Percentiles rank a stretch among this genome's conserved stretches.
These are phyloP conservation scores for Chamaea fasciata DNA, from an alignment of 2,113 vertebrate species.

Conservation along the genomic window DNA sequence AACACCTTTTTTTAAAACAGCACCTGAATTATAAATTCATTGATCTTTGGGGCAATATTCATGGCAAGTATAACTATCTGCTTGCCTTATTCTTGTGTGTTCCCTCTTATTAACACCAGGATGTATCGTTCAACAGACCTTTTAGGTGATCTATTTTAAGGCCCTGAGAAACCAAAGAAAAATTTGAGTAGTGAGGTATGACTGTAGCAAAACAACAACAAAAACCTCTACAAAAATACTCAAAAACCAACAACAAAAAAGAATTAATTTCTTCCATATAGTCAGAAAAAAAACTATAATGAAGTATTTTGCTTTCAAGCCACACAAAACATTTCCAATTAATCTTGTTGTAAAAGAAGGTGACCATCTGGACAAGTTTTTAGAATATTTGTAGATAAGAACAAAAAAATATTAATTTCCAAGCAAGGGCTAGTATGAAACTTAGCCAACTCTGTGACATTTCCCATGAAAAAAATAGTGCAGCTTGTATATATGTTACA, in stretches of 20 bases:
- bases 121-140: neutral
- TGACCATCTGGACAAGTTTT: neutral
- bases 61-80: neutral
- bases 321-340: neutral
- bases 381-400: neutral
- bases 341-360: neutral
- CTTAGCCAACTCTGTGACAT: neutral
- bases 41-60: neutral
- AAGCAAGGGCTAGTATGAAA: neutral
- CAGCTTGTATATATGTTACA: neutral
- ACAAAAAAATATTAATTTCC: neutral
- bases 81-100: neutral
- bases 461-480: neutral
- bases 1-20: neutral
- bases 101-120: neutral
- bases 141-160: neutral
- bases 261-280: neutral
- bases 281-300: neutral
- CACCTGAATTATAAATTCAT: neutral
- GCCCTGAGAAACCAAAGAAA: neutral
- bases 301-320: neutral
- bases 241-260: neutral
- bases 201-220: neutral
- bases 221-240: neutral
- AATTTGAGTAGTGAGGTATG: neutral